Base-by-base conservation (phyloP, 2,113 vertebrate species). In the Sterna hirundo region DNA sequence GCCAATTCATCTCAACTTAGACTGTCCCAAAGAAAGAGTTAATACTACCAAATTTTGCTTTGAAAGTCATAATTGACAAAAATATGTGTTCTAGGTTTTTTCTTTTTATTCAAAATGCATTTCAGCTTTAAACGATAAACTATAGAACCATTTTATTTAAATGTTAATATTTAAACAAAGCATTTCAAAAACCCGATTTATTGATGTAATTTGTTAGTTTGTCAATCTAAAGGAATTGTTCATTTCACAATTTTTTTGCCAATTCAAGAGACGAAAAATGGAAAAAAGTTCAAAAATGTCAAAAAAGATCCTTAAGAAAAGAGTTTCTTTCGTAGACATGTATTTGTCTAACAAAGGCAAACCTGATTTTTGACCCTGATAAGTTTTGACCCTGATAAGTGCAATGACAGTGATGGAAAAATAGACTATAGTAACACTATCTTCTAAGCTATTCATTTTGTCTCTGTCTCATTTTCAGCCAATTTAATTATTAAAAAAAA, bases 391-490 rank as follows among this genome's bases (percentile, higher is more conserved):
- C 94, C 68, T 78, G 76, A 30, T 60, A 92, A 85, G 38, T 65
- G 46, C 66, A 94, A n/a, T 4, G 13, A 60, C 70, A 95, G 44
- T 94, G 72, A 90, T 69, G 85, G 44, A 62, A 88, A 80, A 93
- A 91, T 52, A 90, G 66, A 93, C 78, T 64, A 11, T 13, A 57
- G 49, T 66, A 80, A 90, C 44, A 82, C 30, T 75, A 44, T 89
- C 77, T 68, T 86, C 71, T 83, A 68, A 58, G 36, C 16, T 82
- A 84, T 85, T 89, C 20, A 71, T 95, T 88, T 57, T 93, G 30
- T 93, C 55, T 89, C 76, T 88, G 30, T 62, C 92, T 95, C 49
- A 66, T 90, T 94, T 97, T 80, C 55, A 95, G 78, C 32, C 76
- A 89, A 32, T 62, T 68, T 78, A 6, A 13, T 27, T 8, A n/a